Conservation (phyloP, 2,113 vertebrate species). For the Prunella himalayana region DNA sequence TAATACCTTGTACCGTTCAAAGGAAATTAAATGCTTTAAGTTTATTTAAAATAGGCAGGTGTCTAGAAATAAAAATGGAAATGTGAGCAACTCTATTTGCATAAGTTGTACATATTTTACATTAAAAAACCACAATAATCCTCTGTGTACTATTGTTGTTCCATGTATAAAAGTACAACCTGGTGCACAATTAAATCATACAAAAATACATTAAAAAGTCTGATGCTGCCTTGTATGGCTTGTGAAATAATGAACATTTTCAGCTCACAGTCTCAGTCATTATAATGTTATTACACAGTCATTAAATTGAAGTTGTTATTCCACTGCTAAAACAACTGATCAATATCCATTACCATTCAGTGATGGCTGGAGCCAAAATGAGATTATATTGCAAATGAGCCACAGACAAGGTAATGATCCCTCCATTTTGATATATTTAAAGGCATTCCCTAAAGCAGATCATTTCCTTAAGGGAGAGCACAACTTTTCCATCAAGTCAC, state of each 20-base stretch:
- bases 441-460: conserved; percentile 44
- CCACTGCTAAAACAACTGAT: conserved; percentile 65
- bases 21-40: background rate
- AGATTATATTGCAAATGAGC: conserved; percentile 70
- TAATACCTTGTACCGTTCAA: background rate
- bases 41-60: conserved; percentile 3
- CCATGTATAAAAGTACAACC: background rate
- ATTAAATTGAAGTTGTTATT: conserved; percentile 65
- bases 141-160: background rate
- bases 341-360: conserved; percentile 70
- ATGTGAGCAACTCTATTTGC: background rate
- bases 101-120: background rate
- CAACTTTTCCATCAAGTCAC: conserved; percentile 13
- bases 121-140: background rate
- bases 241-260: conserved; percentile 51
- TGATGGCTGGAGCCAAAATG: conserved; percentile 49
- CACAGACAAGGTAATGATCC: conserved; percentile 57
- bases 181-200: conserved; percentile 15
- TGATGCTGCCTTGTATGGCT: background rate
- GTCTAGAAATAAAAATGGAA: background rate
- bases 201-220: background rate
- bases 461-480: conserved; percentile 39
- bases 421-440: conserved; percentile 55
- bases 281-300: conserved; percentile 59
- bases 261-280: conserved; percentile 19